Conservation (phyloP, 1,140 invertebrate species). For the Chionoecetes opilio region DNA sequence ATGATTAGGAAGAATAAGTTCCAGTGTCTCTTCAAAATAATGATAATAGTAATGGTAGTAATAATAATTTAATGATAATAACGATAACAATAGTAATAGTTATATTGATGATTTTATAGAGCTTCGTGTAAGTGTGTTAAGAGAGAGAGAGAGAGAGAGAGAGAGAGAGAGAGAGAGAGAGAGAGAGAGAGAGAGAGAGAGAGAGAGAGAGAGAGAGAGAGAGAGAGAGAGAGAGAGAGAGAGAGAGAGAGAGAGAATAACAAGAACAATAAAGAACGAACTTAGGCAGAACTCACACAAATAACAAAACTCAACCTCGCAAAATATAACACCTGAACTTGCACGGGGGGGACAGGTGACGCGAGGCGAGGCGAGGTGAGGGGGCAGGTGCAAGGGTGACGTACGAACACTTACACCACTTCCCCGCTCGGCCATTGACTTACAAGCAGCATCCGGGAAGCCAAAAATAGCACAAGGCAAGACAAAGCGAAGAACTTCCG, state of each 20-base stretch:
- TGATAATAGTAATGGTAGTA: background rate
- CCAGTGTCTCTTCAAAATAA: too few relatives aligned
- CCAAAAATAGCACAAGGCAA: background rate
- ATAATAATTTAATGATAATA: background rate
- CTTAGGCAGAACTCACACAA: too few relatives aligned
- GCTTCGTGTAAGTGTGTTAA: too few relatives aligned
- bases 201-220: background rate
- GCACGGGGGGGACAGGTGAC: background rate
- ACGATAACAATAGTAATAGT: too few relatives aligned
- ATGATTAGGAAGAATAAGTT: too few relatives aligned
- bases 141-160: background rate
- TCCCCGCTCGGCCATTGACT: background rate
- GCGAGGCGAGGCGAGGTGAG: background rate
- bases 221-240: background rate
- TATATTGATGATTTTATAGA: too few relatives aligned
- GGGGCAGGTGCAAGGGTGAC: conserved; percentile 22
- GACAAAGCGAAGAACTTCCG: background rate
- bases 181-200: background rate
- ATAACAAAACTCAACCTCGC: too few relatives aligned
- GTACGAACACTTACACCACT: background rate
- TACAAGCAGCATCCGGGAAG: conserved; percentile 1
- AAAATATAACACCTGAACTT: too few relatives aligned
- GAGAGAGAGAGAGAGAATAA: too few relatives aligned
- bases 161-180: background rate
- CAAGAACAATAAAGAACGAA: too few relatives aligned